Percentiles rank a stretch among this genome's conserved stretches.
Conservation (phyloP, 1,140 invertebrate genomes). For the Hypsibius dujardini region DNA sequence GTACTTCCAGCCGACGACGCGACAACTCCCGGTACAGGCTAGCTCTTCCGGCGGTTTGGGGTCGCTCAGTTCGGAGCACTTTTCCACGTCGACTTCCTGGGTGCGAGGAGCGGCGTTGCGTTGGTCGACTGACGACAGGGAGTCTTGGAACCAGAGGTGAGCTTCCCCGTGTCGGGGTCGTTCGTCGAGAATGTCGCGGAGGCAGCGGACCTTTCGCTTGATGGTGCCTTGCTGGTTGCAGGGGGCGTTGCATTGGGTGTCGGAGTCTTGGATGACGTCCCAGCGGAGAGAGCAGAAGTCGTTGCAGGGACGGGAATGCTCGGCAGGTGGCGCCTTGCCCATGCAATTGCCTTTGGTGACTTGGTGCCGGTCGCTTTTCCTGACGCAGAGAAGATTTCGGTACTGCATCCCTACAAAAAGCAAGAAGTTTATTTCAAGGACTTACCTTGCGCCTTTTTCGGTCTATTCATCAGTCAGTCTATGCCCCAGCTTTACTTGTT, state of each 20-base stretch:
- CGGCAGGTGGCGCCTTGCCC: slow-evolving; percentile 22
- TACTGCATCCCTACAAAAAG: slow-evolving; percentile 28
- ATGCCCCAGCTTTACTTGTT: too few species aligned
- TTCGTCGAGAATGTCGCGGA: slow-evolving; percentile 39
- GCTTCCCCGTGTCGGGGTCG: slow-evolving; percentile 35
- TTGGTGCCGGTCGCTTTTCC: slow-evolving; percentile 23
- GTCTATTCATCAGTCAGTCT: too few species aligned
- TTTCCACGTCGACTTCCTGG: slow-evolving; percentile 30
- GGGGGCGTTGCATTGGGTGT: slow-evolving; percentile 35
- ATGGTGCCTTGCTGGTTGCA: slow-evolving; percentile 34
- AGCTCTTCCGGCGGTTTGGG: slow-evolving; percentile 37
- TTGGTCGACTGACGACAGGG: slow-evolving; percentile 38
- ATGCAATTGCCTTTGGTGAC: slow-evolving; percentile 26
- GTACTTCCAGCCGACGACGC: slow-evolving; percentile 48
- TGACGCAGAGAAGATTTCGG: slow-evolving; percentile 27
- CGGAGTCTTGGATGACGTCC: slow-evolving; percentile 23
- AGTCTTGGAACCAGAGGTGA: slow-evolving; percentile 31
- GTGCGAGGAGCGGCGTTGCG: slow-evolving; percentile 25
- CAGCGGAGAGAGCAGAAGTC: slow-evolving; percentile 27
- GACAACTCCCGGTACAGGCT: slow-evolving; percentile 47
- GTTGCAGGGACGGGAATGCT: slow-evolving; percentile 23
- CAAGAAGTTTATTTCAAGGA: too few species aligned
- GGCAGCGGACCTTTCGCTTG: slow-evolving; percentile 40
- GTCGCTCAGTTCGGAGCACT: slow-evolving; percentile 38
- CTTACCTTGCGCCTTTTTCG: too few species aligned